Evolutionary conservation across 2,888 invertebrate genomes (phyloP).

Genomic region (Anodontia alba): DNA sequence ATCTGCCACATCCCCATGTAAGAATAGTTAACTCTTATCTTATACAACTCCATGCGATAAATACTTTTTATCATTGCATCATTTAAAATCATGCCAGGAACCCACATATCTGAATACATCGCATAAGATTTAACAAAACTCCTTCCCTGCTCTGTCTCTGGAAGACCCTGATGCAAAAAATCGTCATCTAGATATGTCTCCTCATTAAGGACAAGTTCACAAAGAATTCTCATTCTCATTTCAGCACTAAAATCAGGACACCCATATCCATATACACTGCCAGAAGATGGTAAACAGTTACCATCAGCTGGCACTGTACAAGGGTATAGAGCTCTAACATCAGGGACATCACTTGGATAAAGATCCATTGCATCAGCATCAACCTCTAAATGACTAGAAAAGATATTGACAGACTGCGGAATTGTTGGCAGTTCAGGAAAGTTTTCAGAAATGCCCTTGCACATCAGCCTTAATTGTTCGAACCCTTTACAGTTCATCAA

Average conservation of each 20-base stretch:
- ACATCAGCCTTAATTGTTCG: slow-evolving; percentile 15
- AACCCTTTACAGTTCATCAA: slow-evolving; percentile 24
- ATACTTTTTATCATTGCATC: background rate
- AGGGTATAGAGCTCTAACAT: slow-evolving; percentile 21
- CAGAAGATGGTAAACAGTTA: slow-evolving; percentile 47
- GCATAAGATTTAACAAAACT: background rate
- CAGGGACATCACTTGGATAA: slow-evolving; percentile 40
- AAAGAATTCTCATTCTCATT: slow-evolving; percentile 38
- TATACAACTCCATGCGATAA: background rate
- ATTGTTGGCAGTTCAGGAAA: slow-evolving; percentile 3
- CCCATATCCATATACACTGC: slow-evolving; percentile 44
- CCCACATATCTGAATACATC: background rate
- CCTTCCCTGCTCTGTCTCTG: too few relatives aligned
- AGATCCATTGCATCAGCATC: slow-evolving; percentile 35
- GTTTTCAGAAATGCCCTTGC: background rate
- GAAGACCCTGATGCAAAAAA: slow-evolving; percentile 19
- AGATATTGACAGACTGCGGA: slow-evolving; percentile 12
- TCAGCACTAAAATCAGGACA: slow-evolving; percentile 22
- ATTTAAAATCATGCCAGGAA: slow-evolving; percentile 3
- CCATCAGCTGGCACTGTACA: slow-evolving; percentile 38
- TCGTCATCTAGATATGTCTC: slow-evolving; percentile 29
- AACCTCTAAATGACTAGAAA: slow-evolving; percentile 22
- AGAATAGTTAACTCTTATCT: background rate
- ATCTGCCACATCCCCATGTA: slow-evolving; percentile 10
- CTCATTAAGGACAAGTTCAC: slow-evolving; percentile 34